These are phyloP conservation scores for Philonicus albiceps DNA, from an alignment of 2,888 invertebrate genomes.

Conservation along the genomic window DNA sequence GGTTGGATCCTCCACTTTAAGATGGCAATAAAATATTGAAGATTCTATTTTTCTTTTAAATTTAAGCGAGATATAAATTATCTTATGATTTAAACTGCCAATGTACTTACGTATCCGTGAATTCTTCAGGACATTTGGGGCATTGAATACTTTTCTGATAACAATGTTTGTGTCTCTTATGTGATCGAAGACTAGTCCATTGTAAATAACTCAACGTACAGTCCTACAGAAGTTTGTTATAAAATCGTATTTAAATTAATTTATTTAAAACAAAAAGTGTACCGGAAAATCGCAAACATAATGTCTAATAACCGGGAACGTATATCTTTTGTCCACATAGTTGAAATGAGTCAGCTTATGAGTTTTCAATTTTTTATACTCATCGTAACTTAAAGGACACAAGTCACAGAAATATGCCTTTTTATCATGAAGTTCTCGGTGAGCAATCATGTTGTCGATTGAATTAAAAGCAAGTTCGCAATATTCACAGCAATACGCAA, in stretches of 20 bases:
- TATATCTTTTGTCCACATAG: constrained; percentile 49
- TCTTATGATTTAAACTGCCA: neutral
- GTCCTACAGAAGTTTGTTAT: constrained; percentile 50
- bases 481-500: constrained; percentile 32
- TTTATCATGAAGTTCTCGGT: constrained; percentile 51
- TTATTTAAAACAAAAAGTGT: constrained; percentile 11
- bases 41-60: too few species aligned
- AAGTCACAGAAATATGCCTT: constrained; percentile 47
- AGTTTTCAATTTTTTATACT: constrained; percentile 50
- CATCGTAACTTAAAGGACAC: constrained; percentile 46
- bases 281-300: constrained; percentile 58
- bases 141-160: neutral
- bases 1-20: too few species aligned
- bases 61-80: too few species aligned
- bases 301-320: constrained; percentile 50
- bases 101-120: constrained; percentile 40
- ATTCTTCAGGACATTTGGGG: constrained; percentile 20
- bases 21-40: too few species aligned
- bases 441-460: constrained; percentile 52
- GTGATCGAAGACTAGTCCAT: constrained; percentile 58
- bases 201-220: constrained; percentile 56
- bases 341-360: constrained; percentile 52
- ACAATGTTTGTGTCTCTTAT: constrained; percentile 52
- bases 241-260: neutral
- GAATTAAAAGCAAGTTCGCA: constrained; percentile 56